These are phyloP conservation scores for Isoperla grammatica DNA, from an alignment of 2,888 invertebrate species.

Conservation along the genomic window DNA sequence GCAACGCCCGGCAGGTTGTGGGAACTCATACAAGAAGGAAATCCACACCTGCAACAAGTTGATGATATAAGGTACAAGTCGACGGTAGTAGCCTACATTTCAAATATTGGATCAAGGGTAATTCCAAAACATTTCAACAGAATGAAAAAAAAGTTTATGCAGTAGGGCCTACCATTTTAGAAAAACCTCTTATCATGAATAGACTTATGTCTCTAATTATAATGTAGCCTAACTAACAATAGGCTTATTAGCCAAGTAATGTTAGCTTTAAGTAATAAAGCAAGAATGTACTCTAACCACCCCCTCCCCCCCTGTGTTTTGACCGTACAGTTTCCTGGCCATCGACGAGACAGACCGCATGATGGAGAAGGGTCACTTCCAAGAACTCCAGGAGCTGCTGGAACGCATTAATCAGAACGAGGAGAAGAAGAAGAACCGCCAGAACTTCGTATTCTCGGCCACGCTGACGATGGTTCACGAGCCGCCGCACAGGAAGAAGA, in stretches of 20 bases:
- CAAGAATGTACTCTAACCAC: too few relatives aligned
- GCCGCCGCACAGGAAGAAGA: conserved; percentile 60
- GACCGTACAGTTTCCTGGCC: conserved; percentile 66
- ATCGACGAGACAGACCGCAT: conserved; percentile 99
- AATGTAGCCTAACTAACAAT: too few relatives aligned
- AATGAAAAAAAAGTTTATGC: too few relatives aligned
- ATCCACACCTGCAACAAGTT: conserved; percentile 67
- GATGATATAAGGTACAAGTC: conserved; percentile 58
- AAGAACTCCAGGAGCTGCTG: conserved; percentile 77
- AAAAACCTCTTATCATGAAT: too few relatives aligned
- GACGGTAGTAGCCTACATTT: conserved; percentile 27
- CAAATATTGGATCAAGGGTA: neutral
- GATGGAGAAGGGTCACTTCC: conserved; percentile 94
- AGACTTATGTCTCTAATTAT: too few relatives aligned
- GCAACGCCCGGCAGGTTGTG: conserved; percentile 96
- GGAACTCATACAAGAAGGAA: conserved; percentile 81
- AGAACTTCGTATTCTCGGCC: conserved; percentile 97
- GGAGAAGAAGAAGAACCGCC: conserved; percentile 55
- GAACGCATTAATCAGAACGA: conserved; percentile 71
- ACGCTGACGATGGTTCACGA: conserved; percentile 90
- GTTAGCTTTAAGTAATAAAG: too few relatives aligned
- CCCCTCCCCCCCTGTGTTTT: too few relatives aligned
- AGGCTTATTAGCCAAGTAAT: too few relatives aligned
- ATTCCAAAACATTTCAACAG: too few relatives aligned
- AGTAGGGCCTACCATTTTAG: too few relatives aligned